Conservation (phyloP, 2,888 invertebrate species). For the Hymenopus coronatus region DNA sequence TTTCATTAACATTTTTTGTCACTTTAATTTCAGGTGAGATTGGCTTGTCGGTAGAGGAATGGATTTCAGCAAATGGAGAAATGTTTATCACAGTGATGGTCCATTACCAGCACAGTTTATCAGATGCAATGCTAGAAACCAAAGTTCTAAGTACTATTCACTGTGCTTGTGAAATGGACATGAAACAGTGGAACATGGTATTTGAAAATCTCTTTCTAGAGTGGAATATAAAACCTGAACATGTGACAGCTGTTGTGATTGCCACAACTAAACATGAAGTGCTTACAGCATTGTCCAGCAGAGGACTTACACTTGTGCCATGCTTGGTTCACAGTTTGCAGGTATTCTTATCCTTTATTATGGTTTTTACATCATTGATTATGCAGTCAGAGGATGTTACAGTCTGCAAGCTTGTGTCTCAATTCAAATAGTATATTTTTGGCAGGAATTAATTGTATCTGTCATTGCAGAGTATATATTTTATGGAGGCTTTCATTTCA, state of each 20-base stretch:
- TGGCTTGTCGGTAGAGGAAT: slow-evolving; percentile 49
- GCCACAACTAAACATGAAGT: slow-evolving; percentile 45
- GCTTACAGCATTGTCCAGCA: slow-evolving; percentile 41
- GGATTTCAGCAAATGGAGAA: slow-evolving; percentile 45
- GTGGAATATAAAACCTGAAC: slow-evolving; percentile 47
- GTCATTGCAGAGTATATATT: too few relatives aligned
- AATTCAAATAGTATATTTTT: too few relatives aligned
- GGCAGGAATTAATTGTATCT: too few relatives aligned
- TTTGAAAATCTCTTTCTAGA: slow-evolving; percentile 46
- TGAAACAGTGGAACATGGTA: slow-evolving; percentile 44
- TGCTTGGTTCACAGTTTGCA: slow-evolving; percentile 49
- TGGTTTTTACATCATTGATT: not conserved
- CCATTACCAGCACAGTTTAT: slow-evolving; percentile 43
- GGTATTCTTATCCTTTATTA: slow-evolving; percentile 33
- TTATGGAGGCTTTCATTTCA: too few relatives aligned
- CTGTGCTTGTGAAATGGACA: slow-evolving; percentile 45
- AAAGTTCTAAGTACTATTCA: slow-evolving; percentile 49
- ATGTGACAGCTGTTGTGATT: slow-evolving; percentile 47
- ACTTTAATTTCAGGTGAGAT: slow-evolving; percentile 41
- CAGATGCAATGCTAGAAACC: slow-evolving; percentile 45
- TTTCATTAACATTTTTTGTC: too few relatives aligned
- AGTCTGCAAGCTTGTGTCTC: too few relatives aligned
- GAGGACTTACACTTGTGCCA: slow-evolving; percentile 47
- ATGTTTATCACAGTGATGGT: slow-evolving; percentile 47
- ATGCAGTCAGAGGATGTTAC: not conserved